Conservation (phyloP, 2,113 vertebrate species). For the Thymallus thymallus region DNA sequence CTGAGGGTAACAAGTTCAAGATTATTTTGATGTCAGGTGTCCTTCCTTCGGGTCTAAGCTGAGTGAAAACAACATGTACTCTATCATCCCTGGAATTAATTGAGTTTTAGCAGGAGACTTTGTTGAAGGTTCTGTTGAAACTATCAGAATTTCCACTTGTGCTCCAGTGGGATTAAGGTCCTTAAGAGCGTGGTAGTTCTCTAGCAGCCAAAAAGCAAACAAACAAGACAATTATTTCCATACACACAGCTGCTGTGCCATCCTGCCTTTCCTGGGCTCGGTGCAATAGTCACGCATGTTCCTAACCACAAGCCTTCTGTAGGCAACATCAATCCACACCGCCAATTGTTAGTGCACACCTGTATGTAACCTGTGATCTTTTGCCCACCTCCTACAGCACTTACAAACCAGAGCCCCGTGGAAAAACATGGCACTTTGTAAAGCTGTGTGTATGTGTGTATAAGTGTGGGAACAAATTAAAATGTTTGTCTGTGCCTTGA, state of each 20-base stretch:
- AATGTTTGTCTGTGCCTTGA: background rate
- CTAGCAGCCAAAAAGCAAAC: slow-evolving; percentile 66
- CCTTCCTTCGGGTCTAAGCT: slow-evolving; percentile 52
- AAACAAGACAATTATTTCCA: slow-evolving; percentile 30
- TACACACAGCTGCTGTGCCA: slow-evolving; percentile 65
- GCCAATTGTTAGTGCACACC: slow-evolving; percentile 74
- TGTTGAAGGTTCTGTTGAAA: slow-evolving; percentile 61
- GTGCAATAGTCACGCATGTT: slow-evolving; percentile 49
- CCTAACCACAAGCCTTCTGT: slow-evolving; percentile 65
- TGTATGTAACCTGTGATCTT: slow-evolving; percentile 71
- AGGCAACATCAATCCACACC: slow-evolving; percentile 55
- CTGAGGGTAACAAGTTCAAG: slow-evolving; percentile 59
- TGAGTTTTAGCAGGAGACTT: slow-evolving; percentile 62
- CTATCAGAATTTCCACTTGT: slow-evolving; percentile 71
- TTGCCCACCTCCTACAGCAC: slow-evolving; percentile 56
- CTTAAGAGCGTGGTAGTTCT: slow-evolving; percentile 63
- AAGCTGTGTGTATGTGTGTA: background rate
- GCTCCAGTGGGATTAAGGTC: slow-evolving; percentile 66
- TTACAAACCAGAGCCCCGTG: background rate
- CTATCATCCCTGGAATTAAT: slow-evolving; percentile 46
- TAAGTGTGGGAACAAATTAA: background rate
- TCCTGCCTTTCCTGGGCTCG: slow-evolving; percentile 31
- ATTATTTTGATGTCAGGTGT: slow-evolving; percentile 62
- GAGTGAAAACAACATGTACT: slow-evolving; percentile 50
- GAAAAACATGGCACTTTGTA: background rate